Evolutionary conservation across 2,797 vertebrate genomes (phyloP).

Genomic region (Oreonectes daqikongensis): DNA sequence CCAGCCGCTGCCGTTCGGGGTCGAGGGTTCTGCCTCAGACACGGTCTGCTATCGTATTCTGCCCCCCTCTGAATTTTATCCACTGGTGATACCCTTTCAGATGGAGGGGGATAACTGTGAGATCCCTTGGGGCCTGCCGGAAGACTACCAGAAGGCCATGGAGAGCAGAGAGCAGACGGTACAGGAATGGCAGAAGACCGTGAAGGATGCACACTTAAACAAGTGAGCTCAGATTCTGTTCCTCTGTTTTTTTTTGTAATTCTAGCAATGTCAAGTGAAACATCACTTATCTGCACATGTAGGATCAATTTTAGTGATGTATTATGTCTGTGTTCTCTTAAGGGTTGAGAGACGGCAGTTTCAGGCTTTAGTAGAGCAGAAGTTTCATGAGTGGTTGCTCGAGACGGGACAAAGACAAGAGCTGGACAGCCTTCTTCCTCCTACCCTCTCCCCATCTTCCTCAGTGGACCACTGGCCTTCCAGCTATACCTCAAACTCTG

Average conservation of each 20-base stretch:
- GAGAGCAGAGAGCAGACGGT: conserved; percentile 82
- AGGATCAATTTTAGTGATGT: background rate
- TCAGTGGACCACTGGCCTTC: conserved; percentile 64
- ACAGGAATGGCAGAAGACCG: conserved; percentile 87
- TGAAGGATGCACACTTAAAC: conserved; percentile 85
- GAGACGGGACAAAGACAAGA: conserved; percentile 86
- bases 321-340: conserved; percentile 45
- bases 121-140: conserved; percentile 87
- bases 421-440: conserved; percentile 88
- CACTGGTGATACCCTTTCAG: conserved; percentile 88
- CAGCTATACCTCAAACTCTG: conserved; percentile 25
- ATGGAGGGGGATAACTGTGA: conserved; percentile 95
- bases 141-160: conserved; percentile 79
- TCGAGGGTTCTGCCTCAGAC: conserved; percentile 71
- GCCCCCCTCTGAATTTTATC: conserved; percentile 81
- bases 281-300: background rate
- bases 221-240: conserved; percentile 78
- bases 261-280: too few relatives aligned
- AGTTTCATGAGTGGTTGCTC: conserved; percentile 92
- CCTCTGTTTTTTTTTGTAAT: too few relatives aligned
- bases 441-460: conserved; percentile 48
- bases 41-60: conserved; percentile 80
- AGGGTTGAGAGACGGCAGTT: conserved; percentile 90
- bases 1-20: conserved; percentile 82
- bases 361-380: conserved; percentile 86